Conservation (phyloP, 2,888 invertebrate genomes). For the Serrognathus titanus region DNA sequence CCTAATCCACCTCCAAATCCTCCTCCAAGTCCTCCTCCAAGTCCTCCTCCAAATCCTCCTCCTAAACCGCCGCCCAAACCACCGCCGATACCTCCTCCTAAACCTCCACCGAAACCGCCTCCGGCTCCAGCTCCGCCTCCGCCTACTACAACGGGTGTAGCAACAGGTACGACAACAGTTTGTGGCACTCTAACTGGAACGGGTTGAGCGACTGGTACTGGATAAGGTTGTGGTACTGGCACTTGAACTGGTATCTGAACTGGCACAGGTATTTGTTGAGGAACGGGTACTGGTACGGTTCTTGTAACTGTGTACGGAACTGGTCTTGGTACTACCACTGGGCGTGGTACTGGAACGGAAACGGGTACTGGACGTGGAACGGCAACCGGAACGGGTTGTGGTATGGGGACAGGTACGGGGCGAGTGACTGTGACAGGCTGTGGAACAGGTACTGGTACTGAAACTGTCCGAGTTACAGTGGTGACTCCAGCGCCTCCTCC, state of each 20-base stretch:
- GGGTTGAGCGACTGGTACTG: slow-evolving; percentile 52
- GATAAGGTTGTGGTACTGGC: slow-evolving; percentile 49
- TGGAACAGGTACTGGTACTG: slow-evolving; percentile 43
- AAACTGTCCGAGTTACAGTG: slow-evolving; percentile 40
- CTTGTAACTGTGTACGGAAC: slow-evolving; percentile 35
- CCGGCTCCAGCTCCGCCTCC: slow-evolving; percentile 22
- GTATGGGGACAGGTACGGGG: slow-evolving; percentile 54
- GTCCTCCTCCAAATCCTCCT: slow-evolving; percentile 20
- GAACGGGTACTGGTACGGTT: slow-evolving; percentile 49
- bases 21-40: slow-evolving; percentile 26
- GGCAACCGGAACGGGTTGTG: slow-evolving; percentile 48
- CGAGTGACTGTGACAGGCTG: slow-evolving; percentile 48
- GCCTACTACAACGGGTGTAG: slow-evolving; percentile 47
- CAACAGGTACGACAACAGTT: slow-evolving; percentile 54
- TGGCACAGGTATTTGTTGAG: slow-evolving; percentile 43
- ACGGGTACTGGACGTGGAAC: slow-evolving; percentile 53
- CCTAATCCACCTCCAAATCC: slow-evolving; percentile 14
- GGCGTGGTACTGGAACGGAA: slow-evolving; percentile 51
- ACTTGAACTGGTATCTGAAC: slow-evolving; percentile 48
- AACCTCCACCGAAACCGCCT: slow-evolving; percentile 22
- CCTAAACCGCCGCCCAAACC: slow-evolving; percentile 25
- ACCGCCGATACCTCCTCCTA: slow-evolving; percentile 22
- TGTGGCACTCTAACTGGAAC: slow-evolving; percentile 49
- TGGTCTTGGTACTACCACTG: slow-evolving; percentile 18
- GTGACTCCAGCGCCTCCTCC: slow-evolving; percentile 40